Percentiles rank a stretch among this genome's conserved stretches.
These are phyloP conservation scores for Aphelocoma californica DNA, from an alignment of 2,797 vertebrate species.

Conservation along the genomic window DNA sequence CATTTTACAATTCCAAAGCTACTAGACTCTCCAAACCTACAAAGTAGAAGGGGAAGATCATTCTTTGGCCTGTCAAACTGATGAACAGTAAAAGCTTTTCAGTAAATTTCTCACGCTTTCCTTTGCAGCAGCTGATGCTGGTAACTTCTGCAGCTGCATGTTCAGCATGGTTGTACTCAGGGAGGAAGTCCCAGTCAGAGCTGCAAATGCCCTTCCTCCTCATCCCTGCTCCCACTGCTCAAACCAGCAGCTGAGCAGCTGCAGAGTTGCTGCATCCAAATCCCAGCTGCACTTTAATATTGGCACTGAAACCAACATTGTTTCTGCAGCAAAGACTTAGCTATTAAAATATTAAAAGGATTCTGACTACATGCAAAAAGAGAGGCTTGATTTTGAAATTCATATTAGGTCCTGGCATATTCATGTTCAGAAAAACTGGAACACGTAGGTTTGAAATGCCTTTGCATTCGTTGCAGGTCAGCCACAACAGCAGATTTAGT, in stretches of 20 bases:
- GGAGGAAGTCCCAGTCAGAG: background rate
- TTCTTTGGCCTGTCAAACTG: background rate
- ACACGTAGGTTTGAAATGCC: slow-evolving; percentile 5
- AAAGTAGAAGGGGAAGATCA: background rate
- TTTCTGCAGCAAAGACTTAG: background rate
- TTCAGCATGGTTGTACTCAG: rapidly evolving
- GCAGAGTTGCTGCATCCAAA: background rate
- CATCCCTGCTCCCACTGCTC: background rate
- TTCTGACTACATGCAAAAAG: background rate
- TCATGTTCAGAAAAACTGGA: background rate
- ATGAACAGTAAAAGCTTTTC: background rate
- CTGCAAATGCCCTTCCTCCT: background rate
- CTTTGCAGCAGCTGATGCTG: background rate
- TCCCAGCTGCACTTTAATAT: background rate
- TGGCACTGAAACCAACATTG: background rate
- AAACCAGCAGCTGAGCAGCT: background rate
- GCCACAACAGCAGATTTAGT: background rate
- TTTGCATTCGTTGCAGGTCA: background rate
- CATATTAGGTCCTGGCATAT: background rate
- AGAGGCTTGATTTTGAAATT: slow-evolving; percentile 19
- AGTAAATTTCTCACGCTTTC: background rate
- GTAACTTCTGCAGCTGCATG: rapidly evolving
- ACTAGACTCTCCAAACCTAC: background rate
- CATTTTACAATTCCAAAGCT: background rate
- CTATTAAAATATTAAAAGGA: background rate